phyloP scores from a whole-genome alignment of 2,888 invertebrate species.

The Ischnus inquisitorius region DNA sequence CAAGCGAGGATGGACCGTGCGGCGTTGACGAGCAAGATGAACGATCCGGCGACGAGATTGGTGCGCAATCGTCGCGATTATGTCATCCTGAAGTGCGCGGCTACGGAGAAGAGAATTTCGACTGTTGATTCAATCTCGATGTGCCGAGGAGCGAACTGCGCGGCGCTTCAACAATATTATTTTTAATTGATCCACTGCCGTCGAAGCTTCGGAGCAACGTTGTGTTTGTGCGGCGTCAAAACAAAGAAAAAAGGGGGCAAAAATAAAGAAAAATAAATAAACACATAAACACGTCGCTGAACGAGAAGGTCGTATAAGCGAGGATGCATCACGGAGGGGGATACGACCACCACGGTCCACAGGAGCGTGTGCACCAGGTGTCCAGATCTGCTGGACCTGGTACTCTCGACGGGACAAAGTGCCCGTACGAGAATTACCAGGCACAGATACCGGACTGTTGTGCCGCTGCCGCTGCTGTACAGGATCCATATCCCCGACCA shows the following conservation, averaged over 20 bases:
- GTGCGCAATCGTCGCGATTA: slow-evolving; percentile 44
- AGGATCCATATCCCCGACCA: slow-evolving; percentile 84
- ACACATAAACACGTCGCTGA: slow-evolving; percentile 27
- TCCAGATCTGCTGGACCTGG: slow-evolving; percentile 76
- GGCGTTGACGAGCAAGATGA: slow-evolving; percentile 41
- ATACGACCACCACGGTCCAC: slow-evolving; percentile 81
- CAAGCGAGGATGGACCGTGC: slow-evolving; percentile 69
- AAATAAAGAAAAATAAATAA: slow-evolving; percentile 1
- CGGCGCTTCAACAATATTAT: not conserved
- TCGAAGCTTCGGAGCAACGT: not conserved
- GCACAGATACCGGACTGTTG: slow-evolving; percentile 84
- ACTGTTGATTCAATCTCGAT: slow-evolving; percentile 16
- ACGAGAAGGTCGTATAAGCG: slow-evolving; percentile 23
- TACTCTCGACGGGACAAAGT: slow-evolving; percentile 75
- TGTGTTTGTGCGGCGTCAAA: slow-evolving; percentile 25
- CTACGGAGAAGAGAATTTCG: slow-evolving; percentile 19
- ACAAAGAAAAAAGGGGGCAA: slow-evolving; percentile 21
- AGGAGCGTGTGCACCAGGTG: slow-evolving; percentile 81
- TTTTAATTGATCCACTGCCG: slow-evolving; percentile 11
- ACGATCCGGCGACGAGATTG: slow-evolving; percentile 59
- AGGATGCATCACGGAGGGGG: slow-evolving; percentile 83
- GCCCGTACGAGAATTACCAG: slow-evolving; percentile 84
- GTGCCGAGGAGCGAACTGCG: not conserved
- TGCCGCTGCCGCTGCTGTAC: slow-evolving; percentile 85
- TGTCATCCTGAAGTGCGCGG: slow-evolving; percentile 41